A percentile compares a stretch with the other conserved stretches of the same genome.
These are phyloP conservation scores for Graphium colonna DNA, from an alignment of 2,888 invertebrate genomes.

Conservation along the genomic window DNA sequence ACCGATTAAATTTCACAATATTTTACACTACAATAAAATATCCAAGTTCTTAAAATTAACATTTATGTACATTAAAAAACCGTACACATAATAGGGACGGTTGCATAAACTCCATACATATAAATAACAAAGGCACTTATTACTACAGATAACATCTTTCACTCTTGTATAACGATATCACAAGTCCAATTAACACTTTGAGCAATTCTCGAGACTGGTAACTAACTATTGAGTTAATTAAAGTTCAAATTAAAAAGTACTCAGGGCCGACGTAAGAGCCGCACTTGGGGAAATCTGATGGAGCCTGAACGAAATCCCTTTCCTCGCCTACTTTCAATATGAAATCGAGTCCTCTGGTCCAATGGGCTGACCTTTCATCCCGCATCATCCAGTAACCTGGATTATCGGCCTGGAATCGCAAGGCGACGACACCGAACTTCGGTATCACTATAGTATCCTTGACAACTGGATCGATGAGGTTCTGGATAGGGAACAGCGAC, in stretches of 20 bases:
- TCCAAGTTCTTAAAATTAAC: background rate
- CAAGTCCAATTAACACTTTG: slow-evolving; percentile 11
- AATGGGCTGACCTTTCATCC: slow-evolving; percentile 86
- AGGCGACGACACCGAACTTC: slow-evolving; percentile 83
- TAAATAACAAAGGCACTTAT: no score
- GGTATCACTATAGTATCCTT: slow-evolving; percentile 89
- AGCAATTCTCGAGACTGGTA: slow-evolving; percentile 19
- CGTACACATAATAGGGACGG: no score
- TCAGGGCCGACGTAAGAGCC: slow-evolving; percentile 88
- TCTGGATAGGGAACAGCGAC: slow-evolving; percentile 73
- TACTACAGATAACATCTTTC: background rate
- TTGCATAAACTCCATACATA: no score
- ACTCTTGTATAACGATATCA: slow-evolving; percentile 4
- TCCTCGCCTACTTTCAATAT: slow-evolving; percentile 86
- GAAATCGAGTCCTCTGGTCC: slow-evolving; percentile 87
- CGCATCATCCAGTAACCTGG: slow-evolving; percentile 91
- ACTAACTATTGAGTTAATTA: slow-evolving; percentile 7
- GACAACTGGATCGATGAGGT: slow-evolving; percentile 80
- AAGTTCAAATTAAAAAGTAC: slow-evolving; percentile 82
- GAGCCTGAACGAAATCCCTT: slow-evolving; percentile 83
- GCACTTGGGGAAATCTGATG: slow-evolving; percentile 88
- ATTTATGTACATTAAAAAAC: background rate
- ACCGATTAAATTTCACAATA: no score
- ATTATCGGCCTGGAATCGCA: slow-evolving; percentile 87
- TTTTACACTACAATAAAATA: background rate